Evolutionary conservation across 2,797 vertebrate species (phyloP), one percentile per base, ranked within the genome.

Genomic region (Chrosomus eos): DNA sequence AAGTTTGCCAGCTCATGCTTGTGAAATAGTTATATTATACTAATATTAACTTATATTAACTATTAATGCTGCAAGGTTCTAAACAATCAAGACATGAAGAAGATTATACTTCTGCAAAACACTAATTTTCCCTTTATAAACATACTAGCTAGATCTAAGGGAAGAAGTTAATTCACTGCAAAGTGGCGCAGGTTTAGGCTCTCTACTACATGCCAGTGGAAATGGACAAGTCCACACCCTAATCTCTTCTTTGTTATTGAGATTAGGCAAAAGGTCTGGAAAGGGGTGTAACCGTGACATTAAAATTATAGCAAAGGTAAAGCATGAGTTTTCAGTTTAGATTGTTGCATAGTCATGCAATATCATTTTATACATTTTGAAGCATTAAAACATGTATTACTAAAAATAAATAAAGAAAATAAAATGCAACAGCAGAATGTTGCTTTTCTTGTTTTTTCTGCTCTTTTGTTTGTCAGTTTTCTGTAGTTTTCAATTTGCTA

Each of bases 381-480:
- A 51, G 3, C 19, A 11, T 16, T 0, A 16, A 40, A 36, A 67
- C 1, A 76, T 21, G n/a, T n/a, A n/a, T n/a, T n/a, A 31, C 1
- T 28, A 48, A 26, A 26, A 82, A 28, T n/a, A 55, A 7, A 7
- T 55, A 9, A 4, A 28, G 16, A 36, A 18, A 80, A 68, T 67
- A 82, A 64, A 84, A 45, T 21, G 13, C n/a, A n/a, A n/a, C 43
- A 7, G 10, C 36, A 74, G 5, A 8, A 26, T 28, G 66, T 83
- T 87, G 86, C 7, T 88, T 80, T 81, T 86, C 66, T 80, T 77
- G 0, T 81, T 76, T 86, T 82, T 87, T 78, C 86, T 90, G 91
- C 90, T 80, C n/a, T 91, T 91, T 85, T 92, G n/a, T n/a, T 90
- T 85, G 45, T 81, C 33, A 9, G 62, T 88, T 72, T 87, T 73